Percentiles rank a stretch among this genome's conserved stretches.
phyloP scores from a whole-genome alignment of 2,888 invertebrate species.

The Limnephilus marmoratus region DNA sequence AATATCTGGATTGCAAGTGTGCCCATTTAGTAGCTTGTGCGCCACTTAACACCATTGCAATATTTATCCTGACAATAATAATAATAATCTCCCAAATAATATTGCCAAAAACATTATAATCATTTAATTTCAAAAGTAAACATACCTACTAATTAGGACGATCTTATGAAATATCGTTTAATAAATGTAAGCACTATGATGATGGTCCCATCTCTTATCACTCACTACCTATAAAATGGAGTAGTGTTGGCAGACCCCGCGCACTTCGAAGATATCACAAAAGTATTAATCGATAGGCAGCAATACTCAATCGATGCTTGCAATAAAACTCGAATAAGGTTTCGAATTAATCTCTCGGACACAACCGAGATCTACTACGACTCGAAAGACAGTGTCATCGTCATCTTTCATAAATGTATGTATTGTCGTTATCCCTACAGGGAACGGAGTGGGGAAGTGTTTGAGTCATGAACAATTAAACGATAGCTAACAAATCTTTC shows the following conservation, averaged over 20 bases:
- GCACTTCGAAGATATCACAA: not conserved
- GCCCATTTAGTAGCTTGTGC: no score
- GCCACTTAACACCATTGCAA: no score
- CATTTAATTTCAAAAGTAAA: not conserved
- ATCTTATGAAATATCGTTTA: not conserved
- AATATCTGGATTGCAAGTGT: no score
- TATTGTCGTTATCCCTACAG: not conserved
- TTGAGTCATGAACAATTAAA: not conserved
- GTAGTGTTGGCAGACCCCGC: not conserved
- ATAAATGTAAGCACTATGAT: not conserved
- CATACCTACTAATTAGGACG: not conserved
- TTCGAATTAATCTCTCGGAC: not conserved
- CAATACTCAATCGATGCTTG: not conserved
- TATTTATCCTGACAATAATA: no score
- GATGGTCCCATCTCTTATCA: not conserved
- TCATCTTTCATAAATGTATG: not conserved
- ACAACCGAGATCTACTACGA: not conserved
- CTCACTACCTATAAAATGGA: not conserved
- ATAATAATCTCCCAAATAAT: no score
- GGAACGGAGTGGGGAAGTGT: not conserved
- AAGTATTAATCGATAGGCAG: not conserved
- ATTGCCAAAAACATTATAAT: no score
- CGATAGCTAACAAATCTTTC: not conserved
- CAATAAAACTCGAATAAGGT: not conserved
- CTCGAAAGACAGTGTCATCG: not conserved